Percentiles rank a stretch among this genome's conserved stretches.
Evolutionary conservation across 2,888 invertebrate genomes (phyloP).

Genomic region (Drosophila basisetae): DNA sequence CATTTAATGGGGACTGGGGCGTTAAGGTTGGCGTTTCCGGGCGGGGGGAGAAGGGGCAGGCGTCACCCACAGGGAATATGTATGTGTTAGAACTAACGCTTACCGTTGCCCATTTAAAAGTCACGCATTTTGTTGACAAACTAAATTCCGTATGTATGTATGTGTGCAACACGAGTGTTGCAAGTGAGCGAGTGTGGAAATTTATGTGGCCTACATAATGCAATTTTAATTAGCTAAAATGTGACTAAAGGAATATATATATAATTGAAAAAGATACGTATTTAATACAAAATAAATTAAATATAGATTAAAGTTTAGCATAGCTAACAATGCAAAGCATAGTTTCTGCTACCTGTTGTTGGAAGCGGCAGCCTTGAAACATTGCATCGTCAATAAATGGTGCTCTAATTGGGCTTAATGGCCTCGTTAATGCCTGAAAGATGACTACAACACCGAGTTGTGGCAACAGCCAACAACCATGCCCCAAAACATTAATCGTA

Average conservation of each 20-base stretch:
- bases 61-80: slow-evolving; percentile 38
- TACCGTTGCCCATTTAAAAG: slow-evolving; percentile 64
- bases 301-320: background rate
- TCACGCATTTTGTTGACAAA: slow-evolving; percentile 41
- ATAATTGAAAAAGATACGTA: background rate
- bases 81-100: slow-evolving; percentile 52
- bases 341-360: slow-evolving; percentile 5
- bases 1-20: slow-evolving; percentile 68
- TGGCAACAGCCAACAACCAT: slow-evolving; percentile 2
- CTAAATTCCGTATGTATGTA: slow-evolving; percentile 15
- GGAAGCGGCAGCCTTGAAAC: slow-evolving; percentile 49
- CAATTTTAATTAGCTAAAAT: slow-evolving; percentile 53
- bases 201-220: slow-evolving; percentile 63
- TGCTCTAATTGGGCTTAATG: slow-evolving; percentile 42
- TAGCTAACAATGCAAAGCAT: background rate
- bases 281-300: background rate
- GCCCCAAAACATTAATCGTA: slow-evolving; percentile 70
- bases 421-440: slow-evolving; percentile 37
- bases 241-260: background rate
- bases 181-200: slow-evolving; percentile 20
- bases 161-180: slow-evolving; percentile 9
- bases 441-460: slow-evolving; percentile 18
- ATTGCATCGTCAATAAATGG: slow-evolving; percentile 19
- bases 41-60: slow-evolving; percentile 19
- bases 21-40: slow-evolving; percentile 45